These are phyloP conservation scores for Mus spicilegus DNA, from an alignment of 2,113 vertebrate genomes.

Conservation along the genomic window DNA sequence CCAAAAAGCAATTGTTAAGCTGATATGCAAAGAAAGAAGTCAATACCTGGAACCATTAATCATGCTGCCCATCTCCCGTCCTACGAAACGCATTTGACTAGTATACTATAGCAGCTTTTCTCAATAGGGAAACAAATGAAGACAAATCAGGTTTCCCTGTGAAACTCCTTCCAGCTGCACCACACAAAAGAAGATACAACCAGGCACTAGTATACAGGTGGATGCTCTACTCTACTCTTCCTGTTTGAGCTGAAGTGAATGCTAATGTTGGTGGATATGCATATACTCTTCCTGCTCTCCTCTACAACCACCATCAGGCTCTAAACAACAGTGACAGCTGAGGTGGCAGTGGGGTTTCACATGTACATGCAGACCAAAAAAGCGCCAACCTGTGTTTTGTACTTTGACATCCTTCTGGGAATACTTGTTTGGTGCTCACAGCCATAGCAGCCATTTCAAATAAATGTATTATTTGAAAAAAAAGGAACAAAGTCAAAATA, in stretches of 20 bases:
- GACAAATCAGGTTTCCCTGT: not conserved
- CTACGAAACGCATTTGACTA: not conserved
- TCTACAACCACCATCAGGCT: not conserved
- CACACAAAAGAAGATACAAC: fast-evolving
- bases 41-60: not conserved
- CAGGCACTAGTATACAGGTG: not conserved
- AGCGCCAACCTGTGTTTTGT: not conserved
- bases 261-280: not conserved
- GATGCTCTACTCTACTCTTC: not conserved
- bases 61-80: not conserved
- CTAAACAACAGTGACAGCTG: not conserved
- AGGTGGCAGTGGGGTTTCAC: not conserved
- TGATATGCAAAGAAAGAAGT: not conserved
- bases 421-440: not conserved
- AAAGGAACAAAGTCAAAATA: not conserved
- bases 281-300: no score
- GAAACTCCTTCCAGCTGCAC: not conserved
- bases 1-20: not conserved
- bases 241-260: not conserved
- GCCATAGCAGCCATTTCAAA: not conserved
- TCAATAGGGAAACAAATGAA: not conserved
- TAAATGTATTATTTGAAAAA: no score
- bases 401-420: not conserved
- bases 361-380: not conserved
- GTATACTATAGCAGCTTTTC: not conserved